A percentile compares a stretch with the other conserved stretches of the same genome.
phyloP scores from a whole-genome alignment of 2,888 invertebrate genomes.

The Erebia aethiops region DNA sequence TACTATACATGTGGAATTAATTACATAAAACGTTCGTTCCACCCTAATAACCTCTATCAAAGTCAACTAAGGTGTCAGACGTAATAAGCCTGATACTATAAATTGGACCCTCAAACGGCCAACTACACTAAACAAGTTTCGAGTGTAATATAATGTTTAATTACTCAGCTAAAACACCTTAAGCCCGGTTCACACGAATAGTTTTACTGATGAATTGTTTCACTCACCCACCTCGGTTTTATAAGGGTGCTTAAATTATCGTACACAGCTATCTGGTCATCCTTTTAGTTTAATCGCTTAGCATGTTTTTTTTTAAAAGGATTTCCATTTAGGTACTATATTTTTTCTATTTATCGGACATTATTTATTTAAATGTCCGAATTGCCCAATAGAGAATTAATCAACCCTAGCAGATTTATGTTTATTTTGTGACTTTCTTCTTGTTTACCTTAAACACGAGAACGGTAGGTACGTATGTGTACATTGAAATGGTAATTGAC shows the following conservation, averaged over 20 bases:
- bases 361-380: too few species aligned
- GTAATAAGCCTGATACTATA: conserved; percentile 19
- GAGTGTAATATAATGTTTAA: conserved; percentile 38
- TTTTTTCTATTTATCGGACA: too few species aligned
- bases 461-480: too few species aligned
- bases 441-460: too few species aligned
- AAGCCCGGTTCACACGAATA: conserved; percentile 3
- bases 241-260: not conserved
- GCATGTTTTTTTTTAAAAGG: too few species aligned
- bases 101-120: conserved; percentile 21
- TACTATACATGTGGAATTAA: conserved; percentile 4
- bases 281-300: too few species aligned
- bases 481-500: too few species aligned
- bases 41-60: conserved; percentile 26
- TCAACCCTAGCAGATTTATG: too few species aligned
- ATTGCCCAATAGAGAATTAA: too few species aligned
- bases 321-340: too few species aligned
- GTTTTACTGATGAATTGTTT: not conserved
- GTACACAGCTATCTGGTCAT: not conserved
- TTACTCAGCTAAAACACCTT: conserved; percentile 34
- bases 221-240: not conserved
- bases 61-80: conserved; percentile 25
- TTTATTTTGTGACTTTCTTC: too few species aligned
- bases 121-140: conserved; percentile 23
- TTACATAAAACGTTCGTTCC: conserved; percentile 17